Evolutionary conservation across 2,797 vertebrate species (phyloP), one percentile per base, ranked within the genome.

Genomic region (Microctenopoma steveboyesi): DNA sequence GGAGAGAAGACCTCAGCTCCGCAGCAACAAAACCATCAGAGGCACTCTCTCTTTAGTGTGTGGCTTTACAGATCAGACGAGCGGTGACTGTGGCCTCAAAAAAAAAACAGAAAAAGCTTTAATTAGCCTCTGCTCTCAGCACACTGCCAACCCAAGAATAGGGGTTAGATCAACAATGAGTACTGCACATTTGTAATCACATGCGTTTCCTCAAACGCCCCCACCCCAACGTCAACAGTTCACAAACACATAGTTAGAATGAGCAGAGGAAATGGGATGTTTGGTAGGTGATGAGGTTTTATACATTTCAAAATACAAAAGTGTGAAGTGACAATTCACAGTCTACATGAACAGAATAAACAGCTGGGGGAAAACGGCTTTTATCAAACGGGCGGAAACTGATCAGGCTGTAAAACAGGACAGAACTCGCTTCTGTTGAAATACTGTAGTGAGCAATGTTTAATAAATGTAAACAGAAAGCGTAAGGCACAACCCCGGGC

Each of bases 251-350:
- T 78, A 75, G 84, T 89, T 72, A 88, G 67, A 90, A 65, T 13
- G 50, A 84, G 82, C 14, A 69, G 78, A 82, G 88, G 82, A 91
- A 90, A 85, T 81, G 84, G 78, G 30, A 69, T 75, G 76, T 87
- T 83, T 85, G 80, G 61, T 72, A 73, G 84, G 78, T 72, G 79
- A 84, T 70, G 76, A 82, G 83, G 75, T 86, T 91, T 86, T 77
- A 82, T 80, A 78, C 77, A 82, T 81, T 82, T 86, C 60, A 83
- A 88, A 89, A 87, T 72, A 79, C 69, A 74, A 83, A 89, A 14
- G 83, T 90, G 88, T 88, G 83, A 91, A 86, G 79, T 85, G 84
- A 91, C 77, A 76, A 72, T 82, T 91, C 77, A 84, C 87, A 86
- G 87, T 69, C 52, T 37, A 33, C 61, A 74, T 64, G 82, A 27